Evolutionary conservation across 2,888 invertebrate genomes (phyloP).

Genomic region (Hydroisotoma schaefferi): DNA sequence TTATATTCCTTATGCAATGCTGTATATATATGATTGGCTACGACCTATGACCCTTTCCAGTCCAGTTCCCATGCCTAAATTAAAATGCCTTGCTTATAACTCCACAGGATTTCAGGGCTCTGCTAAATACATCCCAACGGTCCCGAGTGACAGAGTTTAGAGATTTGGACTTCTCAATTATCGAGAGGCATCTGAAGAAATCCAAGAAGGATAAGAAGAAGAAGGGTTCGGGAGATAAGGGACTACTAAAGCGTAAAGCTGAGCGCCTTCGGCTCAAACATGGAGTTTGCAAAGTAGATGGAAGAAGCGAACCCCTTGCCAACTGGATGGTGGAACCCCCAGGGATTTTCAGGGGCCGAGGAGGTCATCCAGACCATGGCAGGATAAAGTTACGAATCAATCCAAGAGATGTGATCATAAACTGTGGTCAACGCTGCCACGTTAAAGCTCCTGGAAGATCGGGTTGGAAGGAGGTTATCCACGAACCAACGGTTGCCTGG

Average conservation of each 20-base stretch:
- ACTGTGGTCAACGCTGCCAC: neutral
- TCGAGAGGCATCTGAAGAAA: neutral
- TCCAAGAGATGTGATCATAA: slow-evolving; percentile 5
- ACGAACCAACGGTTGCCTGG: neutral
- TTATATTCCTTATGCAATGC: too few relatives aligned
- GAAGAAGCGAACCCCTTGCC: neutral
- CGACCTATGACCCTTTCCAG: too few relatives aligned
- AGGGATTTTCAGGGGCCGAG: slow-evolving; percentile 3
- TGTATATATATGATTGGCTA: too few relatives aligned
- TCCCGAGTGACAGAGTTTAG: neutral
- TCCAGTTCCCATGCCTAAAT: too few relatives aligned
- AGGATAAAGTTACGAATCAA: slow-evolving; percentile 2
- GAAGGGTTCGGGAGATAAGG: neutral
- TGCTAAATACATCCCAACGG: neutral
- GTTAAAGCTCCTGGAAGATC: neutral
- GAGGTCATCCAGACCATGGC: slow-evolving; percentile 7
- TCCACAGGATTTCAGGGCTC: neutral
- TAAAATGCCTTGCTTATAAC: neutral
- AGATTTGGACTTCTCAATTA: neutral
- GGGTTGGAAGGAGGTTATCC: neutral
- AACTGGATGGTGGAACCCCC: slow-evolving; percentile 7
- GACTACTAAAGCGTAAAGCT: neutral
- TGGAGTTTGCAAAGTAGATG: neutral
- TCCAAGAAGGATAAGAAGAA: neutral
- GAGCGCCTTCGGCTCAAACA: too few relatives aligned